Base-by-base conservation (phyloP, 1,140 invertebrate species). In the Listronotus bonariensis region DNA sequence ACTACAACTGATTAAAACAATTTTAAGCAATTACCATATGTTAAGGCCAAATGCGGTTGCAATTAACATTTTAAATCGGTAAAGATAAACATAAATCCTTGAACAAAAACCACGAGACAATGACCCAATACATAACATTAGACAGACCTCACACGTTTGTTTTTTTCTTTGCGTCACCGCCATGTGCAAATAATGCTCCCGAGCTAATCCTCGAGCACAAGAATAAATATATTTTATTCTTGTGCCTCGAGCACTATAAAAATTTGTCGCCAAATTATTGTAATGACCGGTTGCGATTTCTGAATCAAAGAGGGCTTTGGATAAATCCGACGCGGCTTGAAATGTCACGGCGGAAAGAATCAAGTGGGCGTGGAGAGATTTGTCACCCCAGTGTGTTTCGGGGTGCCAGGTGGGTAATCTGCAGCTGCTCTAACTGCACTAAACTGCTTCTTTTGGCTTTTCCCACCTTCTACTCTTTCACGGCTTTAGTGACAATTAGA, bases 261-360 rank as follows among this genome's bases (percentile, higher is more conserved):
- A 60, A 52, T 60, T 60, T 60, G 58, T 52, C 48, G 36, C 38
- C 34, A 60, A 60, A 63, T 63, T 55, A 63, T 55, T 63, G 51
- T 63, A 63, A 63, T 63, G 51, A 55, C 51, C 60, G 52, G 60
- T 63, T 63, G 41, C 51, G 52, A 63, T 63, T 63, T 54, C 45
- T 31, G 38, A 8, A 46, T 18, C 34, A 11, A 9, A 32, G n/a
- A 34, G 56, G 64, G 57, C 42, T 57, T 53, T 43, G 32, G 61
- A 59, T 78, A 78, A 78, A 78, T 77, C 75, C 73, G 72, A 72
- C 67, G 68, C 75, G 75, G 72, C 75, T 78, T 78, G 75, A 76
- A 78, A 78, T 77, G 76, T 78, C 76, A 78, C 76, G 76, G 72
- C 73, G 72, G 72, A 70, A 76, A 77, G 74, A 77, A 78, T 78